These are phyloP conservation scores for Triplophysa yarkandensis DNA, from an alignment of 2,797 vertebrate species.

Conservation along the genomic window DNA sequence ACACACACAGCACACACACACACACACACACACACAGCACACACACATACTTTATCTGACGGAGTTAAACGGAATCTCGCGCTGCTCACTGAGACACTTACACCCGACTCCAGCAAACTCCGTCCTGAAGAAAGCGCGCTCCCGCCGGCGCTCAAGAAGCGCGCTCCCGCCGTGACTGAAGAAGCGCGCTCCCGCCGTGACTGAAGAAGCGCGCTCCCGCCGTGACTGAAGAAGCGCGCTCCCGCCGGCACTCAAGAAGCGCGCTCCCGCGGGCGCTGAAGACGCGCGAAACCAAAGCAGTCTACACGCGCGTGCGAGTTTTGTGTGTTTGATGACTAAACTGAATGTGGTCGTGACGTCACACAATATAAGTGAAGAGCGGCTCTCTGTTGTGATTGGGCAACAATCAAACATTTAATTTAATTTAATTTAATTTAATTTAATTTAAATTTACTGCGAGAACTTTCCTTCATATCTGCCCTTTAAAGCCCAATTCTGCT, in stretches of 20 bases:
- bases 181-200: background rate
- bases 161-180: background rate
- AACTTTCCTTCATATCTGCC: no score
- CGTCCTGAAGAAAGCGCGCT: background rate
- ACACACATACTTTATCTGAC: no score
- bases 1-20: no score
- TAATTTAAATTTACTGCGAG: no score
- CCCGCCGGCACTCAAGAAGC: no score
- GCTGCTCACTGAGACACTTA: no score
- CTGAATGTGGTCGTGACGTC: background rate
- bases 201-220: background rate
- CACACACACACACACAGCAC: no score
- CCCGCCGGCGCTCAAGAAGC: background rate
- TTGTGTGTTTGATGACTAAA: no score
- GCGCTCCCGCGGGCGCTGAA: background rate
- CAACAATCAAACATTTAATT: slow-evolving; percentile 4
- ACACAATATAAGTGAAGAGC: background rate
- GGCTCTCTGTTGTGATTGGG: background rate
- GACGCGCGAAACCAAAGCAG: background rate
- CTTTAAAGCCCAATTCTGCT: no score
- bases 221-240: slow-evolving; percentile 7
- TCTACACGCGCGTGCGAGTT: background rate
- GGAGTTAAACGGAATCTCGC: no score
- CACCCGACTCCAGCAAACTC: background rate
- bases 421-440: background rate